Conservation (phyloP, 2,888 invertebrate genomes). For the Drosophila rubida region DNA sequence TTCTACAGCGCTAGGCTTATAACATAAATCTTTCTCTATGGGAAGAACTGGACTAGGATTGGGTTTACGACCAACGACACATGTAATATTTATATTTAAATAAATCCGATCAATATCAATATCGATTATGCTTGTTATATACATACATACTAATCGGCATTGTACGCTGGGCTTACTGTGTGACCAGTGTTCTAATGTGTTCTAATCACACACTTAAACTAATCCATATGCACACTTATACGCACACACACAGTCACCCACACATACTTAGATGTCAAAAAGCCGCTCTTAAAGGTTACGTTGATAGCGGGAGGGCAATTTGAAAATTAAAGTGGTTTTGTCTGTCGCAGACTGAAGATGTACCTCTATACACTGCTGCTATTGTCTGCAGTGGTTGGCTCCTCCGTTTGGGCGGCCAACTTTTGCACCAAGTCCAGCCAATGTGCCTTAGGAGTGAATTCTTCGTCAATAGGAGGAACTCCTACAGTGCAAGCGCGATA, state of each 20-base stretch:
- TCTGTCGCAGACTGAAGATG: slow-evolving; percentile 46
- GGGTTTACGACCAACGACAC: too few relatives aligned
- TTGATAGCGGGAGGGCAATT: slow-evolving; percentile 6
- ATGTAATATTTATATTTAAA: too few relatives aligned
- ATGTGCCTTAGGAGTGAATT: not conserved
- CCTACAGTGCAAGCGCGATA: slow-evolving; percentile 69
- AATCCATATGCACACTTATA: too few relatives aligned
- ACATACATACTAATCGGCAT: not conserved
- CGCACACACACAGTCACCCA: not conserved
- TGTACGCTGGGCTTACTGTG: not conserved
- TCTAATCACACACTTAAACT: too few relatives aligned
- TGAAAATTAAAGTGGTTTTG: slow-evolving; percentile 7
- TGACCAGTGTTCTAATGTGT: too few relatives aligned
- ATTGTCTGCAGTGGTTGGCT: slow-evolving; percentile 32
- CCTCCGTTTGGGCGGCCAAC: not conserved
- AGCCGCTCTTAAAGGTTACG: slow-evolving; percentile 26
- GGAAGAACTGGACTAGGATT: too few relatives aligned
- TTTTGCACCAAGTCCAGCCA: not conserved
- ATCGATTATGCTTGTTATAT: not conserved
- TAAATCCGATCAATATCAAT: too few relatives aligned
- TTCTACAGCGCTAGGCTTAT: too few relatives aligned
- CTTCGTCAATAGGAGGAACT: not conserved
- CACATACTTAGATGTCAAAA: not conserved
- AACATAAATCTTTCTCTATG: too few relatives aligned
- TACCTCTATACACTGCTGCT: slow-evolving; percentile 17